phyloP scores from a whole-genome alignment of 2,797 vertebrate genomes.

The Platalea minor region DNA sequence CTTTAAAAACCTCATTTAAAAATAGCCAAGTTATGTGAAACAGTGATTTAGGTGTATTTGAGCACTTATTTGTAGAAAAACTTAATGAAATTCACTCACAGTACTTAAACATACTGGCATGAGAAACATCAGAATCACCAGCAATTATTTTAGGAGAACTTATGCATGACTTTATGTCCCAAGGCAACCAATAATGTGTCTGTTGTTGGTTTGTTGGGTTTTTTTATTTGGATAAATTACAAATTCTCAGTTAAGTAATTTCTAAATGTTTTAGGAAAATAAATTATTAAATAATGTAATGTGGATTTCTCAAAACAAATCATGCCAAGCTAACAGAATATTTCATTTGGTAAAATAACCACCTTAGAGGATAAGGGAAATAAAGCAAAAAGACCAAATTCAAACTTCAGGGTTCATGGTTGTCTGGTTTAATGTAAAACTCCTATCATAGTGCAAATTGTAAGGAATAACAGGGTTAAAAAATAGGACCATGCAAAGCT shows the following conservation, averaged over 20 bases:
- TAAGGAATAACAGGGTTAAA: neutral
- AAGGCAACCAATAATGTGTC: neutral
- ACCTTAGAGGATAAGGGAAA: neutral
- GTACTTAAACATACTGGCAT: fast-evolving
- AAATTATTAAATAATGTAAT: neutral
- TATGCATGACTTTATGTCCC: neutral
- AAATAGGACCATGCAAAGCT: neutral
- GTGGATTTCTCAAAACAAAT: neutral
- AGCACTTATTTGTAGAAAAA: neutral
- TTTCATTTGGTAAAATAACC: neutral
- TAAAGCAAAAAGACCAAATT: neutral
- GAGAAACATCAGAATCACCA: neutral
- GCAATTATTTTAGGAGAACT: neutral
- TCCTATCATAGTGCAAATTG: neutral
- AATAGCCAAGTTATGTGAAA: neutral
- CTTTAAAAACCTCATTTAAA: neutral
- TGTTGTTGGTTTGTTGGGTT: too few species aligned
- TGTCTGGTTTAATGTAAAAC: neutral
- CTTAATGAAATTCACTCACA: neutral
- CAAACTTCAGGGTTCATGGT: neutral
- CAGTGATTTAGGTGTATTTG: neutral
- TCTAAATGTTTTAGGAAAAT: neutral
- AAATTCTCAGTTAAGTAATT: neutral
- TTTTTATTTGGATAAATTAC: neutral
- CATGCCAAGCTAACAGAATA: neutral